phyloP scores from a whole-genome alignment of 2,113 vertebrate species.

The Pelvicachromis taeniatus region DNA sequence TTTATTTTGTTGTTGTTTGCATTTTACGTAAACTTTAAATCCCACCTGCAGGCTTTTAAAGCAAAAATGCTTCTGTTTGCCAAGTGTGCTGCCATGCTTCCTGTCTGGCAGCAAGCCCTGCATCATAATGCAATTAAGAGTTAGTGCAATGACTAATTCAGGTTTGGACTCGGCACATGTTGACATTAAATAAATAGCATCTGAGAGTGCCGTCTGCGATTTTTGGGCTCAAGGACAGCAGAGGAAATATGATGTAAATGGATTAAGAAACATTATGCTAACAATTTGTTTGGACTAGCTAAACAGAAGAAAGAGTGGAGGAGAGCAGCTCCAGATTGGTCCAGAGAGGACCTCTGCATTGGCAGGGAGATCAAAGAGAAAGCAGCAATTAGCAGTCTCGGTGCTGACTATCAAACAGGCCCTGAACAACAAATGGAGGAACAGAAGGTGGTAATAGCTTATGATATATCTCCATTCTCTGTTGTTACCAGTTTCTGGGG shows the following conservation, averaged over 20 bases:
- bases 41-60: not conserved
- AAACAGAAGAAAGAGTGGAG: not conserved
- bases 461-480: conserved; percentile 15
- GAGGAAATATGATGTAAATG: conserved; percentile 10
- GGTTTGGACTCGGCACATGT: not conserved
- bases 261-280: conserved; percentile 29
- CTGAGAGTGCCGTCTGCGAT: not conserved
- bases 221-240: not conserved
- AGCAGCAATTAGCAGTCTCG: conserved; percentile 29
- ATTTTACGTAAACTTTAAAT: not conserved
- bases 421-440: conserved; percentile 23
- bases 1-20: not conserved
- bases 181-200: not conserved
- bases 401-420: conserved; percentile 18
- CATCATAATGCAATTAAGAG: not conserved
- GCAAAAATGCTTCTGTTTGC: not conserved
- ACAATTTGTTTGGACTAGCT: conserved; percentile 28
- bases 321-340: not conserved
- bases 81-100: not conserved
- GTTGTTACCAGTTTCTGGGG: not conserved
- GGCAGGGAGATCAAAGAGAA: conserved; percentile 39
- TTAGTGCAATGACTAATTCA: not conserved
- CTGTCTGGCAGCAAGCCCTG: not conserved
- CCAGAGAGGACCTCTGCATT: conserved; percentile 8
- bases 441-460: conserved; percentile 36